Evolutionary conservation across 2,888 invertebrate species (phyloP).

Genomic region (Drosophila villosipedis): DNA sequence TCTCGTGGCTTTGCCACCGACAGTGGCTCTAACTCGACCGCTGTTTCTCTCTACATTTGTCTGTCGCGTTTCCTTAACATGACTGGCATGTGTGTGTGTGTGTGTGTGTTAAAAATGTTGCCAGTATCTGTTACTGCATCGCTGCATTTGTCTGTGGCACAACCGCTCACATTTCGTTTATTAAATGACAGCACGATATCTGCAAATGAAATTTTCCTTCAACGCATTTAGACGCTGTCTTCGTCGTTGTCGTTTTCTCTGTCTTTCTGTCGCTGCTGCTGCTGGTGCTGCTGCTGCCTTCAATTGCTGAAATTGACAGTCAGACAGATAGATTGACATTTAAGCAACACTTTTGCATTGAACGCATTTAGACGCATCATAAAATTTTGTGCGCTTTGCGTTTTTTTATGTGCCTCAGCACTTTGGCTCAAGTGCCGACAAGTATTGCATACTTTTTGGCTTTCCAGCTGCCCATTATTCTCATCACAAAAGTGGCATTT

Average conservation of each 20-base stretch:
- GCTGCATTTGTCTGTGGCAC: conserved; percentile 68
- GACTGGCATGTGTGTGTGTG: conserved; percentile 38
- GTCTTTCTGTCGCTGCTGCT: conserved; percentile 3
- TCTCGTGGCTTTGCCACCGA: conserved; percentile 48
- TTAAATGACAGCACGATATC: conserved; percentile 85
- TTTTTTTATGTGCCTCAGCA: conserved; percentile 67
- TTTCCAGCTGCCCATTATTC: conserved; percentile 54
- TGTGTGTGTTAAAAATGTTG: conserved; percentile 73
- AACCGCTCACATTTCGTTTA: conserved; percentile 81
- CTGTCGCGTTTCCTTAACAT: conserved; percentile 72
- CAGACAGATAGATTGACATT: conserved; percentile 81
- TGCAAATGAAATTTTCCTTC: conserved; percentile 84
- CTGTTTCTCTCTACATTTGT: conserved; percentile 38
- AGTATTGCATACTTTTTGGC: conserved; percentile 69
- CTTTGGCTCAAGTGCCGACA: conserved; percentile 64
- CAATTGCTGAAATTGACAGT: conserved; percentile 81
- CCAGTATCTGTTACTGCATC: conserved; percentile 80
- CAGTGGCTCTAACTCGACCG: conserved; percentile 36
- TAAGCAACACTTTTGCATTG: conserved; percentile 81
- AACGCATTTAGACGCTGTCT: conserved; percentile 75
- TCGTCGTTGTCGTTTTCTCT: conserved; percentile 9
- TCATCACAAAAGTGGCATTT: conserved; percentile 26
- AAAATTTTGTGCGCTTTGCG: conserved; percentile 68
- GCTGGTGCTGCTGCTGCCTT: conserved; percentile 44
- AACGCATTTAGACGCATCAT: conserved; percentile 81